phyloP scores from a whole-genome alignment of 1,140 invertebrate genomes.

The Musca vetustissima region DNA sequence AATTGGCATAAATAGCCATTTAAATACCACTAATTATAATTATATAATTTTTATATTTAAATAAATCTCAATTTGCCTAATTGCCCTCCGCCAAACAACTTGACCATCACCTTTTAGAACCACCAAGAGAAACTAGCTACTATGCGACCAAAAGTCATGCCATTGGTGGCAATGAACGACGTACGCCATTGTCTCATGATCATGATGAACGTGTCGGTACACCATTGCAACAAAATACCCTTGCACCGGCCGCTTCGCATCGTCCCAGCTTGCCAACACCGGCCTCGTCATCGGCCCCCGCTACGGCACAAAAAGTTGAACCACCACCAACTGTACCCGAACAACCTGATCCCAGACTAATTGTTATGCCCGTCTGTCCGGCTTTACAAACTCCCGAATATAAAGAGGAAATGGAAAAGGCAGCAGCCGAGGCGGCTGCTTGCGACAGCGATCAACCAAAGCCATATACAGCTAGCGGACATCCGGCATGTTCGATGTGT shows the following conservation, averaged over 20 bases:
- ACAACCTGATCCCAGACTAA: slow-evolving; percentile 44
- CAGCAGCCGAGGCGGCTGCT: slow-evolving; percentile 31
- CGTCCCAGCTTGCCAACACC: slow-evolving; percentile 57
- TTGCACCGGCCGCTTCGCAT: slow-evolving; percentile 53
- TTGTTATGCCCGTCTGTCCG: slow-evolving; percentile 50
- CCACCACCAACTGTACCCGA: slow-evolving; percentile 28
- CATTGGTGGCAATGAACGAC: slow-evolving; percentile 58
- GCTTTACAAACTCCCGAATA: slow-evolving; percentile 47
- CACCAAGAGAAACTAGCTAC: slow-evolving; percentile 61
- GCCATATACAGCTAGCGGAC: slow-evolving; percentile 49
- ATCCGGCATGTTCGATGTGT: slow-evolving; percentile 51
- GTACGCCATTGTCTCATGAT: slow-evolving; percentile 38
- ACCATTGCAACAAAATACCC: slow-evolving; percentile 40
- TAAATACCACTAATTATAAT: no score
- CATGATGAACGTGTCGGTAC: slow-evolving; percentile 45
- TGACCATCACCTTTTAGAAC: slow-evolving; percentile 33
- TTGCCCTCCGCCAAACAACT: no score
- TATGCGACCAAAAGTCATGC: slow-evolving; percentile 66
- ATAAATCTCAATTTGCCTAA: not conserved
- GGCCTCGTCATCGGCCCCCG: not conserved
- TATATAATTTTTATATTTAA: not conserved
- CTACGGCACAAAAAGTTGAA: not conserved
- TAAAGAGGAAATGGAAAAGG: slow-evolving; percentile 48
- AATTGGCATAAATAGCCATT: no score
- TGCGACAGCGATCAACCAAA: slow-evolving; percentile 36